Percentiles rank a stretch among this genome's conserved stretches.
Conservation (phyloP, 2,797 vertebrate species). For the Tokudaia muenninki region DNA sequence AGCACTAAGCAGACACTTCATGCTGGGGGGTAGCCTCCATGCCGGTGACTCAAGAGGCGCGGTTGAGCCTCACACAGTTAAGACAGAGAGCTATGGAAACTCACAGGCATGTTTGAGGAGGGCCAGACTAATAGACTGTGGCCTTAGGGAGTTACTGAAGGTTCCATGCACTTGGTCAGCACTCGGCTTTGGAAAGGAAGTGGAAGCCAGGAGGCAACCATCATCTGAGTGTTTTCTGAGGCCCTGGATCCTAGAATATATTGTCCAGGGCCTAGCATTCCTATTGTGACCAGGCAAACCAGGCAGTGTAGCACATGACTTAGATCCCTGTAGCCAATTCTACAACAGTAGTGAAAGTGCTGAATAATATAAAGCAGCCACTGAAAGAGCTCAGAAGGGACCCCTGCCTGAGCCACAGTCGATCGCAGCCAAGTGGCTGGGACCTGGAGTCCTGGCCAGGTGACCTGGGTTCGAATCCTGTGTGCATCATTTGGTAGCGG, state of each 20-base stretch:
- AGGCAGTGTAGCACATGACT: not conserved
- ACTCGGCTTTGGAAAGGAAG: not conserved
- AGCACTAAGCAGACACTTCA: not conserved
- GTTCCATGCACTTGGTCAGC: not conserved
- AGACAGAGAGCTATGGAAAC: not conserved
- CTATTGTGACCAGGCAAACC: not conserved
- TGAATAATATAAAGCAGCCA: not conserved
- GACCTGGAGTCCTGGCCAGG: not conserved
- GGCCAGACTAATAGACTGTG: not conserved
- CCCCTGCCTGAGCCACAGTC: not conserved
- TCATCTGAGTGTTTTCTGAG: not conserved
- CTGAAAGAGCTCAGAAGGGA: not conserved
- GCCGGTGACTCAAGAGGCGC: not conserved
- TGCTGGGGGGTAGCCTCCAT: not conserved
- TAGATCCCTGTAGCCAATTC: not conserved
- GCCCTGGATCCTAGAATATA: not conserved
- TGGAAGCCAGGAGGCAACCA: not conserved
- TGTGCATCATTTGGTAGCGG: not conserved
- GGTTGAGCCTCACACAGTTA: not conserved
- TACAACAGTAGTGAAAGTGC: not conserved
- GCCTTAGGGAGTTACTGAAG: not conserved
- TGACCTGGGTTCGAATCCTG: not conserved
- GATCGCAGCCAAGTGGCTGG: not conserved
- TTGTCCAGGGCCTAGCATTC: not conserved
- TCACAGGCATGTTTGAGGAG: not conserved